These are phyloP conservation scores for Gryllus longicercus DNA, from an alignment of 2,888 invertebrate species.

Conservation along the genomic window DNA sequence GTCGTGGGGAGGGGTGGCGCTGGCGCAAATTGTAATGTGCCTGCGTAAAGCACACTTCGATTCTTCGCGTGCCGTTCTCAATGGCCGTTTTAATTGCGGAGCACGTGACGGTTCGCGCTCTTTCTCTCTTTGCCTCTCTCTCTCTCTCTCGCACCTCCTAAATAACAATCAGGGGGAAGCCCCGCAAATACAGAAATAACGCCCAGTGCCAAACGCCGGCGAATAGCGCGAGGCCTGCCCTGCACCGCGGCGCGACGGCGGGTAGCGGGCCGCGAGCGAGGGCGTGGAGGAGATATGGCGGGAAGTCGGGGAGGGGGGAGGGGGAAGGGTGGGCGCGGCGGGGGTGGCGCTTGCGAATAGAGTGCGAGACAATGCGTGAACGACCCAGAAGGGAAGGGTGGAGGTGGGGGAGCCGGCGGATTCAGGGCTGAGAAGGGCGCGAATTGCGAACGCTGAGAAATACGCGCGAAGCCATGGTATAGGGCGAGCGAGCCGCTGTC, in stretches of 20 bases:
- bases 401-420: too few relatives aligned
- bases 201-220: background rate
- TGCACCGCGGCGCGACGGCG: background rate
- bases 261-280: background rate
- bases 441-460: too few relatives aligned
- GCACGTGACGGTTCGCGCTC: background rate
- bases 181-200: background rate
- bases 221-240: background rate
- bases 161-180: slow-evolving; percentile 3
- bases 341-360: too few relatives aligned
- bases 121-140: background rate
- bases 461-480: too few relatives aligned
- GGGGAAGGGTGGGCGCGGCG: background rate
- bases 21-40: background rate
- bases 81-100: slow-evolving; percentile 3
- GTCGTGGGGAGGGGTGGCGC: too few relatives aligned
- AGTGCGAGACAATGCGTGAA: too few relatives aligned
- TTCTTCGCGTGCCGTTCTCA: background rate
- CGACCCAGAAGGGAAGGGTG: too few relatives aligned
- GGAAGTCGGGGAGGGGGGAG: background rate
- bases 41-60: slow-evolving; percentile 1
- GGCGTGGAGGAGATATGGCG: background rate
- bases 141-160: background rate
- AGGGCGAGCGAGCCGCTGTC: too few relatives aligned
- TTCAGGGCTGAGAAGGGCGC: too few relatives aligned